These are phyloP conservation scores for Furnarius figulus DNA, from an alignment of 2,113 vertebrate genomes.

Conservation along the genomic window DNA sequence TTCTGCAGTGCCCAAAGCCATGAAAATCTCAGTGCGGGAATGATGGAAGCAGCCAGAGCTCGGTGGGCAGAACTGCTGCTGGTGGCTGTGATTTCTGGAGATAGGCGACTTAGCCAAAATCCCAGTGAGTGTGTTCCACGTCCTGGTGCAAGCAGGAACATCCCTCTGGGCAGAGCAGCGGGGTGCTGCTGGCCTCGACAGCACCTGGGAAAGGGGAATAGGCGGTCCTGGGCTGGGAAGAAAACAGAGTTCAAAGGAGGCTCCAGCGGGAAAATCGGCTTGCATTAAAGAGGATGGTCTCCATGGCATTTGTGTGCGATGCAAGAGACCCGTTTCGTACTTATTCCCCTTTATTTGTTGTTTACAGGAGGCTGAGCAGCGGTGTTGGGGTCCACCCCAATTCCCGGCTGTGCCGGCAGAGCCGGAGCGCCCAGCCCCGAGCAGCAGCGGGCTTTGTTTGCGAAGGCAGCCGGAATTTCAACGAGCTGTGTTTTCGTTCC, in stretches of 20 bases:
- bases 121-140: fast-evolving
- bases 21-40: fast-evolving
- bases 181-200: not conserved
- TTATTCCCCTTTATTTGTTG: not conserved
- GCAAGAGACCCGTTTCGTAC: not conserved
- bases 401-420: not conserved
- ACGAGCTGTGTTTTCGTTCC: not conserved
- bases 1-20: not conserved
- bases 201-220: not conserved
- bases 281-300: not conserved
- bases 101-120: not conserved
- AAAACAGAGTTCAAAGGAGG: constrained; percentile 7
- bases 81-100: not conserved
- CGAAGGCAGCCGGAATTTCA: constrained; percentile 1
- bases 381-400: not conserved
- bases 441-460: not conserved
- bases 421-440: not conserved
- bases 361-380: not conserved
- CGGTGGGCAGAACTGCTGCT: not conserved
- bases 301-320: not conserved
- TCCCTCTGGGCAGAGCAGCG: not conserved
- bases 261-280: not conserved
- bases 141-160: fast-evolving
- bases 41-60: not conserved
- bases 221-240: not conserved